Evolutionary conservation across 1,140 invertebrate genomes (phyloP), one percentile per base, ranked within the genome.

Genomic region (Drosophila cardini): DNA sequence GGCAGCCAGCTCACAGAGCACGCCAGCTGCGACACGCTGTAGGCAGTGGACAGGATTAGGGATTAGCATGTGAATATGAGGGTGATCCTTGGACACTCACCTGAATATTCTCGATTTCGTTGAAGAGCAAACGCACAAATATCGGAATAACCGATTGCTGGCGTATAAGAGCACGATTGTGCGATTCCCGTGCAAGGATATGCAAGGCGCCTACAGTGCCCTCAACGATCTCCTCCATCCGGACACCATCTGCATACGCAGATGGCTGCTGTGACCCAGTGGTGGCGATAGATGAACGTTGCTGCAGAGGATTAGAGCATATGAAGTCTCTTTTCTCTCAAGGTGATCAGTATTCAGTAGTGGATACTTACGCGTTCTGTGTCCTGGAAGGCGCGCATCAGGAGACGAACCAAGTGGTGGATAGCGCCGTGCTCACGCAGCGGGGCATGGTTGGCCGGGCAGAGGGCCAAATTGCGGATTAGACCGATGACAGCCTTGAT

Each of bases 141-240:
- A 99, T 97, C 32, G 97, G 97, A 91, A 99, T 97, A 48, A 99
- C 97, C 91, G 96, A 96, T 90, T 99, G 96, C 75, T 96, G 95
- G 46, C 98, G 94, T 72, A 99, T 98, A 43, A 98, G 96, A 21
- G 96, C 96, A 74, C 98, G 94, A 93, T 99, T 99, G 92, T 98
- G 96, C 1, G 96, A 96, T 92, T 99, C 98, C 53, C 98, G 93
- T 0, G 98, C 98, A 11, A 99, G 94, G 90, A 99, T 99, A 92
- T 99, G 98, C 48, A 99, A 94, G 34, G 98, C 98, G 2, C 98
- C 98, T 8, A 99, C 98, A 13, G 98, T 98, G 38, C 98, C 98
- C 93, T 99, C 98, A 7, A 99, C 97, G 71, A 99, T 99, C 93
- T 99, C 98, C 91, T 99, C 98, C 98, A 99, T 99, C 30, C 98